These are phyloP conservation scores for Microcebus griseorufus DNA, from an alignment of 2,113 vertebrate species.

Conservation along the genomic window DNA sequence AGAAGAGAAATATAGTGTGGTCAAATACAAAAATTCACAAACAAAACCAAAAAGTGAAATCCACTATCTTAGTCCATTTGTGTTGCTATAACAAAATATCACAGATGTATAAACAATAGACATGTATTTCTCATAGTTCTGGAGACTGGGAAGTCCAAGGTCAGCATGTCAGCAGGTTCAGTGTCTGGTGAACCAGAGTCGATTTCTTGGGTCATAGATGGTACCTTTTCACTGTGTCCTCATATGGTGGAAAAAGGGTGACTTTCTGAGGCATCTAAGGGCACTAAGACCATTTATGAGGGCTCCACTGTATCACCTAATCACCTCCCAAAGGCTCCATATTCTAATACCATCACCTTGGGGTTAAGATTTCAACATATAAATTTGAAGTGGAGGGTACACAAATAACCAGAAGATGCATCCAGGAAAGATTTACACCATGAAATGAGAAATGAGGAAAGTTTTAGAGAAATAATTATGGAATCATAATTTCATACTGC, in stretches of 20 bases:
- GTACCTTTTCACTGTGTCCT: background rate
- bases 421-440: background rate
- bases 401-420: background rate
- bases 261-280: background rate
- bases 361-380: background rate
- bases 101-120: background rate
- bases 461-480: background rate
- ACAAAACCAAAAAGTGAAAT: background rate
- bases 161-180: background rate
- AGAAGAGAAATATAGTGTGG: background rate
- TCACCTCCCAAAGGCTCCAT: background rate
- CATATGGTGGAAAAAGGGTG: rapidly evolving
- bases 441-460: background rate
- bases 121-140: background rate
- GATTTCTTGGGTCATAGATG: background rate
- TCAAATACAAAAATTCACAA: background rate
- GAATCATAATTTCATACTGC: background rate
- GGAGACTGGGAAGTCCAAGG: background rate
- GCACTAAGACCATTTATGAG: background rate
- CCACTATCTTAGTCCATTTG: background rate
- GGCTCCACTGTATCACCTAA: background rate
- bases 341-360: background rate
- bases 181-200: background rate
- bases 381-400: background rate
- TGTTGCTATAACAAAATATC: background rate